Base-by-base conservation (phyloP, 2,797 vertebrate species). In the Euphonia xanthogaster region DNA sequence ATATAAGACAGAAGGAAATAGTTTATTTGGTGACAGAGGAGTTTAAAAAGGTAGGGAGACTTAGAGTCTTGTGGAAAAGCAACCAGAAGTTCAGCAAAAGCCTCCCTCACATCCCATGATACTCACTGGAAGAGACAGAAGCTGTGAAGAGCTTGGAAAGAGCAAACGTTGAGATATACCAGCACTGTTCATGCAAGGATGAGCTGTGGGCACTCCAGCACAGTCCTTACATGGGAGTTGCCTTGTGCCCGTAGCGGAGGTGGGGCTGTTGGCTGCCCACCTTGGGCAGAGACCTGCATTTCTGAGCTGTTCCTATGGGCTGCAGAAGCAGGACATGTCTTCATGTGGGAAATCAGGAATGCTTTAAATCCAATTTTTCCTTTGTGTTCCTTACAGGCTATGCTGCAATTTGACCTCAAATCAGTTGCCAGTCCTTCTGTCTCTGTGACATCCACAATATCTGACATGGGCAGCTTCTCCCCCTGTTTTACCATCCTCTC, bases 201-300 rank as follows among this genome's bases (percentile, higher is more conserved):
- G 39, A 68, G 24, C 20, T 13, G 5, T 33, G 39, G 47, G n/a
- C 3, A 53, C 7, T 45, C 47, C 33, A 53, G 54, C 28, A 60
- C n/a, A 53, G 54, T 28, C 39, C 39, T 39, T 25, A 20, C 7
- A 2, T 30, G 47, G 39, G 33, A 53, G 28, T 10, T 33, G 20
- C 20, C 24, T 17, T 39, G 47, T 68, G 24, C 39, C 47, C 0
- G 0, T 33, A 37, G 45, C 1, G 0, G 48, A 47, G 40, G 33
- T 33, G 39, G 39, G 16, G 15, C n/a, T 75, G 24, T 9, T 45
- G 30, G 13, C 33, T 85, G 62, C 39, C 13, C 28, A 30, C 39
- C 39, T 24, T 25, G 47, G 21, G 54, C 47, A 68, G 39, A 47
- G 28, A 45, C 54, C 33, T 39, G 28, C 20, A 33, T 30, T 68